These are phyloP conservation scores for Aix galericulata DNA, from an alignment of 2,113 vertebrate species.

Conservation along the genomic window DNA sequence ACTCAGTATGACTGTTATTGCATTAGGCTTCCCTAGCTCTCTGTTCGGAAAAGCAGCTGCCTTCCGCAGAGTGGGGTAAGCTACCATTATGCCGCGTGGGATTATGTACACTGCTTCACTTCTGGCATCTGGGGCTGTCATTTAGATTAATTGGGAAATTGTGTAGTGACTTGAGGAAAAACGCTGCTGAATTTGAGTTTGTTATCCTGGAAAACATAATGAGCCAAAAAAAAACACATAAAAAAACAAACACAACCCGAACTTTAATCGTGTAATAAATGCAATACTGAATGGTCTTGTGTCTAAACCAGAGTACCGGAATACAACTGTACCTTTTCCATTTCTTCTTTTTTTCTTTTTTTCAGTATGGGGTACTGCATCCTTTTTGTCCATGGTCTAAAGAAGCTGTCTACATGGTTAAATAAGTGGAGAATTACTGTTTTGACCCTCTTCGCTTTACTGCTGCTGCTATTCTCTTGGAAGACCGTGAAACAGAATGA, in stretches of 20 bases:
- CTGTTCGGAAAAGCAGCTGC: slow-evolving; percentile 41
- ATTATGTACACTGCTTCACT: neutral
- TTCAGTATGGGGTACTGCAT: slow-evolving; percentile 97
- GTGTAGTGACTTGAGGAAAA: slow-evolving; percentile 28
- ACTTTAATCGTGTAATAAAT: neutral
- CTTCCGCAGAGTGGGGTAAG: neutral
- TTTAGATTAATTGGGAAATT: slow-evolving; percentile 64
- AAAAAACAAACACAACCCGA: neutral
- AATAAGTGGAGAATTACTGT: slow-evolving; percentile 82
- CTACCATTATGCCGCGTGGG: slow-evolving; percentile 14
- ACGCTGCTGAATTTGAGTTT: neutral
- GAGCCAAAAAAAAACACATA: neutral
- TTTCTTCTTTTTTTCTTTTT: neutral
- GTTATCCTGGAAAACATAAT: neutral
- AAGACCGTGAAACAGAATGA: slow-evolving; percentile 94
- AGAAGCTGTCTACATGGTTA: slow-evolving; percentile 81
- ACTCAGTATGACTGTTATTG: slow-evolving; percentile 48
- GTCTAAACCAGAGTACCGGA: neutral
- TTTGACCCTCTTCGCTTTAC: slow-evolving; percentile 79
- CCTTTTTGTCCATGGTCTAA: slow-evolving; percentile 89
- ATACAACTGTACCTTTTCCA: neutral
- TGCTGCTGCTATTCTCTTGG: slow-evolving; percentile 92
- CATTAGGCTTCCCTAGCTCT: neutral
- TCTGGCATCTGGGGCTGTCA: neutral
- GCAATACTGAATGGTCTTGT: neutral